Evolutionary conservation across 2,113 vertebrate species (phyloP).

Genomic region (Rhizomys pruinosus): DNA sequence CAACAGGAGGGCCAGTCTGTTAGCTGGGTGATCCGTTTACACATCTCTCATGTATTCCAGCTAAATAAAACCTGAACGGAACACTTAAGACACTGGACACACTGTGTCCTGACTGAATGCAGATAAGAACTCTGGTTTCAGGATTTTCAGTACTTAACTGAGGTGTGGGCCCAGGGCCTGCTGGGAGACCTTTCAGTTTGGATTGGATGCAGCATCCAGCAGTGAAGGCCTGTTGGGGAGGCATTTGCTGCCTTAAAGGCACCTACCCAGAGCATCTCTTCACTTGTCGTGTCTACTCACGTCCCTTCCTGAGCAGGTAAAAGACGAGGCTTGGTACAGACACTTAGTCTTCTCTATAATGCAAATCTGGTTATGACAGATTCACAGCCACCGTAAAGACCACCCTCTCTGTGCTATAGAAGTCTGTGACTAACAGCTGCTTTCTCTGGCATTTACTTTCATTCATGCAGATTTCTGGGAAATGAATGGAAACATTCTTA

Average conservation of each 20-base stretch:
- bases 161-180: neutral
- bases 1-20: neutral
- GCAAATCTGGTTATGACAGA: neutral
- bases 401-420: slow-evolving; percentile 2
- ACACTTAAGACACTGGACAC: rapidly evolving
- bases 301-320: neutral
- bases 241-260: neutral
- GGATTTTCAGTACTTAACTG: neutral
- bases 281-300: rapidly evolving
- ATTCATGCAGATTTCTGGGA: slow-evolving; percentile 66
- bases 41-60: neutral
- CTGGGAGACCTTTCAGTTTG: neutral
- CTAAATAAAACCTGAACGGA: neutral
- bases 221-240: neutral
- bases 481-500: slow-evolving; percentile 60
- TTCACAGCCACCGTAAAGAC: neutral
- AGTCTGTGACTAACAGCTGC: neutral
- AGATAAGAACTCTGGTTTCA: neutral
- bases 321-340: neutral
- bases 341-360: neutral
- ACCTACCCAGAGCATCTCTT: neutral
- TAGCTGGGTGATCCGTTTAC: neutral
- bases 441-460: slow-evolving; percentile 64
- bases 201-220: neutral
- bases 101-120: neutral